Evolutionary conservation across 2,113 vertebrate genomes (phyloP).

Genomic region (Megaleporinus macrocephalus): DNA sequence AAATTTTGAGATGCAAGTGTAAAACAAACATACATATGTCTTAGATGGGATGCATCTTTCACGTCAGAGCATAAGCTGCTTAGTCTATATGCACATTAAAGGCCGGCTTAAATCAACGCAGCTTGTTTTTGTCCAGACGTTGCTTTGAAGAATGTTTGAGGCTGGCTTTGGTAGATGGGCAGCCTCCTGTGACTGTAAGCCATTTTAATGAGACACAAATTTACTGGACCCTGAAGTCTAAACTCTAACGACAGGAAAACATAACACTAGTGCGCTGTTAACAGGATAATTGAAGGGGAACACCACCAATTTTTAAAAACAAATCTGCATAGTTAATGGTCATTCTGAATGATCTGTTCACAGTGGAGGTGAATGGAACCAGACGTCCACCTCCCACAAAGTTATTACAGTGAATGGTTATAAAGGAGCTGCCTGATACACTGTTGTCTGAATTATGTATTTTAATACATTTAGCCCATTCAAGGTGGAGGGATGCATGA

Average conservation of each 20-base stretch:
- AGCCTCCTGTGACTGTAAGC: not conserved
- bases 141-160: slow-evolving; percentile 9
- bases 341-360: too few species aligned
- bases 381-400: too few species aligned
- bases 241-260: not conserved
- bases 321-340: too few species aligned
- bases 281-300: too few species aligned
- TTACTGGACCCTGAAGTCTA: not conserved
- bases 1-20: not conserved
- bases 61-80: not conserved
- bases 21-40: not conserved
- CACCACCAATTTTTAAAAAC: too few species aligned
- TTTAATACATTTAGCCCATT: too few species aligned
- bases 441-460: too few species aligned
- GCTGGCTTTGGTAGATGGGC: not conserved
- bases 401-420: too few species aligned
- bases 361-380: too few species aligned
- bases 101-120: not conserved
- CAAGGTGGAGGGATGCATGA: too few species aligned
- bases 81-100: not conserved
- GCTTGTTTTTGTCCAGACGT: not conserved
- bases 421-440: too few species aligned
- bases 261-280: too few species aligned
- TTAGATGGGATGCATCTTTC: not conserved
- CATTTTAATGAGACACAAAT: not conserved